Conservation (phyloP, 2,888 invertebrate species). For the Pediacus dermestoides region DNA sequence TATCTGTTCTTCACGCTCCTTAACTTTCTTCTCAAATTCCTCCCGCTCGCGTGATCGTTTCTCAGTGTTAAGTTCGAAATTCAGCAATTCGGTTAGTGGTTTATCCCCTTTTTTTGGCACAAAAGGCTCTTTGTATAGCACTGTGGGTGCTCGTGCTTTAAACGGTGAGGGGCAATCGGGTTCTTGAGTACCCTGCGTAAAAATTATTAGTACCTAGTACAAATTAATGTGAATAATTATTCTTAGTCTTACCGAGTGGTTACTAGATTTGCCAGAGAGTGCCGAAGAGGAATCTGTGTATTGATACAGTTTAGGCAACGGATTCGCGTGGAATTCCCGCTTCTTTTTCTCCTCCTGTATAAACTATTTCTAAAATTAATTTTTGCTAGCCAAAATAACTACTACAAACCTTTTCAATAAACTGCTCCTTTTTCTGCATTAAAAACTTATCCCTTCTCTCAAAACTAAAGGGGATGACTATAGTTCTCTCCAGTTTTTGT, state of each 20-base stretch:
- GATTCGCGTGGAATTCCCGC: slow-evolving; percentile 67
- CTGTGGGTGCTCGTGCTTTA: slow-evolving; percentile 61
- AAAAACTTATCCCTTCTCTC: slow-evolving; percentile 60
- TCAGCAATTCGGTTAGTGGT: slow-evolving; percentile 50
- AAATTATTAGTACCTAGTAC: too few relatives aligned
- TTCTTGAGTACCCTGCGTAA: too few relatives aligned
- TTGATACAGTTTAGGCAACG: slow-evolving; percentile 52
- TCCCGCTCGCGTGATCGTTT: slow-evolving; percentile 60
- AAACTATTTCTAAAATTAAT: too few relatives aligned
- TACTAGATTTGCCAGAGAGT: too few relatives aligned
- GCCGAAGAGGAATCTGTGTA: too few relatives aligned
- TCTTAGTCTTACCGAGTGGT: too few relatives aligned
- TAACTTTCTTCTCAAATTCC: slow-evolving; percentile 57
- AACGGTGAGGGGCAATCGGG: slow-evolving; percentile 46
- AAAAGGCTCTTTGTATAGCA: slow-evolving; percentile 63
- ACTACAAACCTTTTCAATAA: slow-evolving; percentile 52
- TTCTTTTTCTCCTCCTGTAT: slow-evolving; percentile 59
- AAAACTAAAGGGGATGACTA: slow-evolving; percentile 63
- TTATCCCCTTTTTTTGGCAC: slow-evolving; percentile 55
- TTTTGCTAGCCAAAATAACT: too few relatives aligned
- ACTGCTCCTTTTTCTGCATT: slow-evolving; percentile 58
- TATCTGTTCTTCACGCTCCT: slow-evolving; percentile 53
- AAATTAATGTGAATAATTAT: too few relatives aligned
- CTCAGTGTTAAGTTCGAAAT: slow-evolving; percentile 63
- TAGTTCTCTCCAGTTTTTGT: slow-evolving; percentile 18